Conservation (phyloP, 1,140 invertebrate genomes). For the Hylaeus volcanicus region DNA sequence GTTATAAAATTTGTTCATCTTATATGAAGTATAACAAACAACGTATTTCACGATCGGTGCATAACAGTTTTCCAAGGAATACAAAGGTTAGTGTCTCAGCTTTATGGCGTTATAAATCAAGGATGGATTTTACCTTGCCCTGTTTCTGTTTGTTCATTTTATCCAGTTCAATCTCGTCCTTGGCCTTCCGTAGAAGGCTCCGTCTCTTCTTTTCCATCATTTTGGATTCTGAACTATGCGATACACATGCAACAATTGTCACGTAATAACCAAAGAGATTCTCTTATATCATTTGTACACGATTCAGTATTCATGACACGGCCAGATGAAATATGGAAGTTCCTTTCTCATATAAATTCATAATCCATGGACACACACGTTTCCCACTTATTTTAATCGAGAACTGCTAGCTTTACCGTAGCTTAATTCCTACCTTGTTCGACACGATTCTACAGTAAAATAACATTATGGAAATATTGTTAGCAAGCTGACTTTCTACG, state of each 20-base stretch:
- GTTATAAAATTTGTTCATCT: too few species aligned
- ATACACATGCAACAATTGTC: slow-evolving; percentile 5
- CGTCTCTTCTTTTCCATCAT: slow-evolving; percentile 67
- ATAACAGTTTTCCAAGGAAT: background rate
- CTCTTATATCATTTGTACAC: background rate
- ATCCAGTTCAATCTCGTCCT: slow-evolving; percentile 75
- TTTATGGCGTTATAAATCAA: slow-evolving; percentile 4
- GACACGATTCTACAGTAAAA: too few species aligned
- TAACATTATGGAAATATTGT: too few species aligned
- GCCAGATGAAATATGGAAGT: background rate
- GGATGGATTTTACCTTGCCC: slow-evolving; percentile 68
- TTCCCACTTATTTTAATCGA: background rate
- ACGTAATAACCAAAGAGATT: slow-evolving; percentile 7
- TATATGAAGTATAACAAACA: too few species aligned
- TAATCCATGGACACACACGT: too few species aligned
- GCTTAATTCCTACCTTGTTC: too few species aligned
- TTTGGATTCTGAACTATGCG: slow-evolving; percentile 24
- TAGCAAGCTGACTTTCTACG: too few species aligned
- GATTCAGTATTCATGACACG: background rate
- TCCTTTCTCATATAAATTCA: background rate
- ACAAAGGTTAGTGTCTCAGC: background rate
- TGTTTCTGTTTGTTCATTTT: slow-evolving; percentile 71
- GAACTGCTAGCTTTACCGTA: background rate
- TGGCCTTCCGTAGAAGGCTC: slow-evolving; percentile 71
- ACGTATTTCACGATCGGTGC: background rate